Evolutionary conservation across 2,113 vertebrate genomes (phyloP).

Genomic region (Cavia aperea): DNA sequence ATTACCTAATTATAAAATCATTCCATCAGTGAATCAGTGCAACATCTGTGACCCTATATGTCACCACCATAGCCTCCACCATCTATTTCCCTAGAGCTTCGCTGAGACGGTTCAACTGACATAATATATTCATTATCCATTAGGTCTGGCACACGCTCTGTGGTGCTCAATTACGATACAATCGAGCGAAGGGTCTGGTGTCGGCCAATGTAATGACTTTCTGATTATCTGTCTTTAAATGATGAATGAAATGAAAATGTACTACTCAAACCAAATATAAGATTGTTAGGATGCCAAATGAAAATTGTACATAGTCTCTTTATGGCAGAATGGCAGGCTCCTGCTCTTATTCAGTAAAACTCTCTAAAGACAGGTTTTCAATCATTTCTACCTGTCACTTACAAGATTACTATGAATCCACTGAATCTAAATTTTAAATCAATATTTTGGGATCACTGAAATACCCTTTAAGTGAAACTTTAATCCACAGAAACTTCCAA

Average conservation of each 20-base stretch:
- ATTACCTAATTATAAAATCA: slow-evolving; percentile 83
- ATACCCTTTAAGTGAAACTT: slow-evolving; percentile 10
- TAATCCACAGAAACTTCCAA: slow-evolving; percentile 25
- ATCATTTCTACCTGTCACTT: slow-evolving; percentile 9
- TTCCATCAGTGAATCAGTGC: slow-evolving; percentile 79
- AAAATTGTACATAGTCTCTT: slow-evolving; percentile 63
- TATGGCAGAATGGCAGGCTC: slow-evolving; percentile 52
- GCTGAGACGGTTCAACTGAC: slow-evolving; percentile 76
- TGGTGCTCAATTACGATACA: slow-evolving; percentile 91
- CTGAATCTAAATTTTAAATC: not conserved
- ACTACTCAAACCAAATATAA: slow-evolving; percentile 78
- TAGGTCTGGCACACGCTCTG: slow-evolving; percentile 81
- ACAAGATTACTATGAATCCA: not conserved
- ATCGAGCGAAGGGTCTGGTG: slow-evolving; percentile 82
- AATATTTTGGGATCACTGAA: not conserved
- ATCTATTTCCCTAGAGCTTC: slow-evolving; percentile 74
- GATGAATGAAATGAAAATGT: slow-evolving; percentile 97
- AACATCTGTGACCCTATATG: slow-evolving; percentile 78
- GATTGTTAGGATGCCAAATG: slow-evolving; percentile 76
- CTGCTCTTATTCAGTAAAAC: slow-evolving; percentile 39
- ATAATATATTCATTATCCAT: slow-evolving; percentile 87
- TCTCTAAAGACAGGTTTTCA: slow-evolving; percentile 47
- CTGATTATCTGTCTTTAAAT: slow-evolving; percentile 99
- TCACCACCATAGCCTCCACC: slow-evolving; percentile 68
- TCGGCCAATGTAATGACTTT: slow-evolving; percentile 96